Evolutionary conservation across 2,113 vertebrate species (phyloP).

Genomic region (Pseudopodoces humilis): DNA sequence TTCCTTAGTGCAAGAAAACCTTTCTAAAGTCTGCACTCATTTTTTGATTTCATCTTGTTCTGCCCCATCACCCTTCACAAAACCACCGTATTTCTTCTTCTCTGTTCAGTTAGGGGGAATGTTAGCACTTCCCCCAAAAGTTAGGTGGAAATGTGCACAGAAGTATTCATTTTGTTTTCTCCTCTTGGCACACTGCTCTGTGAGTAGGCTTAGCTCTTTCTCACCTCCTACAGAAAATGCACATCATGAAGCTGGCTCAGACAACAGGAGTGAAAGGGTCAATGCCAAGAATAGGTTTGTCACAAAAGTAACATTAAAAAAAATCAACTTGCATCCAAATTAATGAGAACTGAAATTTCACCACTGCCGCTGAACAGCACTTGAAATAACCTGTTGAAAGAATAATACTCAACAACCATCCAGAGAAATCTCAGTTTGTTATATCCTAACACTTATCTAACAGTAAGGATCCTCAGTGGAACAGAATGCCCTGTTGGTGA

Average conservation of each 20-base stretch:
- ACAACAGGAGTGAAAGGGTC: not conserved
- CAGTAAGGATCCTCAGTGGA: not conserved
- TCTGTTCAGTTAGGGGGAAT: not conserved
- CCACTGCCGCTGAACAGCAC: not conserved
- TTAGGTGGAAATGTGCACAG: not conserved
- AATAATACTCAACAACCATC: not conserved
- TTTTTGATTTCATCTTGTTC: not conserved
- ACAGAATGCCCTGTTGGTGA: not conserved
- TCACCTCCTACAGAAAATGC: conserved; percentile 8
- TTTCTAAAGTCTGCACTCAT: not conserved
- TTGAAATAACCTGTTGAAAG: not conserved
- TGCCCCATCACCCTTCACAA: not conserved
- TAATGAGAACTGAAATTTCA: not conserved
- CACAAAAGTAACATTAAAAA: not conserved
- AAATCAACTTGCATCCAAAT: not conserved
- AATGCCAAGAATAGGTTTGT: not conserved
- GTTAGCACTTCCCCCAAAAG: not conserved
- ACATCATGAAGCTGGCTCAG: not conserved
- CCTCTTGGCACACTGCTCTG: not conserved
- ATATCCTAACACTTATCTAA: not conserved
- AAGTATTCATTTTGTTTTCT: not conserved
- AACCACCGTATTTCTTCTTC: not conserved
- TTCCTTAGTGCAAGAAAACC: not conserved
- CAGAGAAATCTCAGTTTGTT: not conserved
- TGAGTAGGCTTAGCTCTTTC: not conserved